Conservation (phyloP, 2,797 vertebrate species). For the Columba guinea region DNA sequence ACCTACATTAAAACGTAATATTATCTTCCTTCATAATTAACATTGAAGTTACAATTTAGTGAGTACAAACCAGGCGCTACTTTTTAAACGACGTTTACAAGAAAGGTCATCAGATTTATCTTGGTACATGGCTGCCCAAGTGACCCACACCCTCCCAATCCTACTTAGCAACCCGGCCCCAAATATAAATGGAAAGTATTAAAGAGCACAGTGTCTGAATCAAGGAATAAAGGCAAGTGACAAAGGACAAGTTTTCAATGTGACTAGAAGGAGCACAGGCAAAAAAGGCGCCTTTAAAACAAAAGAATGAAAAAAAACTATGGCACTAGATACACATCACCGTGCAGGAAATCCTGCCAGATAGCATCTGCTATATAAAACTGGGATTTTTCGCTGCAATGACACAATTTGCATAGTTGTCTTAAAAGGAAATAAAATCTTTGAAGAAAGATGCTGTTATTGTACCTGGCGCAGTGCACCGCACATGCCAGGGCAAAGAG, state of each 20-base stretch:
- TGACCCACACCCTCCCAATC: not conserved
- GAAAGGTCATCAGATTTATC: not conserved
- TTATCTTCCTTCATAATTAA: not conserved
- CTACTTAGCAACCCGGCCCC: not conserved
- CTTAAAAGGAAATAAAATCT: not conserved
- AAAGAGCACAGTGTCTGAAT: not conserved
- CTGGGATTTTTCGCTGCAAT: conserved; percentile 42
- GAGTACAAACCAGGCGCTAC: not conserved
- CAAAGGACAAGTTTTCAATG: not conserved
- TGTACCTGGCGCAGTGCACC: not conserved
- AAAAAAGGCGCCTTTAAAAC: not conserved
- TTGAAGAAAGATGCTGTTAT: not conserved
- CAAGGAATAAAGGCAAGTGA: not conserved
- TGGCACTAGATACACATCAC: not conserved
- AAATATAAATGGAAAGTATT: not conserved
- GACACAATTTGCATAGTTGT: conserved; percentile 20
- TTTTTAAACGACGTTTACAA: not conserved
- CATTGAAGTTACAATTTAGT: not conserved
- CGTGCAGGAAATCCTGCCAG: conserved; percentile 63
- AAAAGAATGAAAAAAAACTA: not conserved
- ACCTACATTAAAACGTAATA: not conserved
- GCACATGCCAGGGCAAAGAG: not conserved
- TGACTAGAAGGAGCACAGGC: not conserved
- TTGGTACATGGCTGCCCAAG: not conserved
- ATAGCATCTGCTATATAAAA: conserved; percentile 43